A percentile compares a stretch with the other conserved stretches of the same genome.
phyloP scores from a whole-genome alignment of 2,888 invertebrate species.

The Hecatera dysodea region DNA sequence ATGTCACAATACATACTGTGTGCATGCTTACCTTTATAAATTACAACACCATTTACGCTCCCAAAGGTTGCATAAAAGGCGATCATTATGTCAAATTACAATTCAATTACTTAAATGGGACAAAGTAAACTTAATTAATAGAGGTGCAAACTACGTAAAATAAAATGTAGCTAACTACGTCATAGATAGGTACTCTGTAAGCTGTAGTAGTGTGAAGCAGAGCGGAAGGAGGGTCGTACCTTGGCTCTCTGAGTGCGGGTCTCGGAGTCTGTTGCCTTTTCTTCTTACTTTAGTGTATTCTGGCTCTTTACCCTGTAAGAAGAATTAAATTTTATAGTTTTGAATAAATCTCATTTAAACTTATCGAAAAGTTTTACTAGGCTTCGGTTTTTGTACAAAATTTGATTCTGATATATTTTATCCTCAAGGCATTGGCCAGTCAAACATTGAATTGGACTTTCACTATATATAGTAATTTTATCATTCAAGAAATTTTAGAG shows the following conservation, averaged over 20 bases:
- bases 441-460: no score
- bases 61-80: slow-evolving; percentile 90
- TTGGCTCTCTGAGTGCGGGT: slow-evolving; percentile 96
- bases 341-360: not conserved
- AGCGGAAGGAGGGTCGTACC: slow-evolving; percentile 71
- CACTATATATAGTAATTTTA: no score
- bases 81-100: slow-evolving; percentile 89
- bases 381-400: no score
- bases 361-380: no score
- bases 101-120: slow-evolving; percentile 87
- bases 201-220: slow-evolving; percentile 71
- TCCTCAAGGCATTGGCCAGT: no score
- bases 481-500: no score
- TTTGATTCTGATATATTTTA: no score
- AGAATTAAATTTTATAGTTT: not conserved
- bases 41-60: slow-evolving; percentile 90
- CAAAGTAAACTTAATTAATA: slow-evolving; percentile 85
- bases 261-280: slow-evolving; percentile 95
- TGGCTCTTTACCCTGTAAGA: slow-evolving; percentile 93
- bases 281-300: slow-evolving; percentile 96
- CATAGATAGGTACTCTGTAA: slow-evolving; percentile 76
- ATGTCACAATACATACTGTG: slow-evolving; percentile 82
- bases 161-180: slow-evolving; percentile 88
- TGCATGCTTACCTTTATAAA: slow-evolving; percentile 91
- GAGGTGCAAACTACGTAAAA: slow-evolving; percentile 88